Base-by-base conservation (phyloP, 2,113 vertebrate species). In the Meles meles region DNA sequence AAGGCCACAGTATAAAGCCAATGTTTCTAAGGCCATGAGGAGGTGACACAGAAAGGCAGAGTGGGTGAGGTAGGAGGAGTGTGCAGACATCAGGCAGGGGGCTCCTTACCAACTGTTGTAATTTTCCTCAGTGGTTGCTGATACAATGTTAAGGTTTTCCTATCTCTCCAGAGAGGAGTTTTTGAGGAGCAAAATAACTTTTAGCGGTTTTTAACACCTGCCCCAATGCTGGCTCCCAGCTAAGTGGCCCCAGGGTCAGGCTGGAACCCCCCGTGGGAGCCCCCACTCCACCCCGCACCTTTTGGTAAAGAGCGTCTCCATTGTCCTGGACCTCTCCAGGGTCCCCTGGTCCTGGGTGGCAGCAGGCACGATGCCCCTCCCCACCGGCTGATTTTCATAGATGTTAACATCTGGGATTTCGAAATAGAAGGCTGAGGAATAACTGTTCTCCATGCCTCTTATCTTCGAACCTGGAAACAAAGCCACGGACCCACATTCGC, bases 211-310 rank as follows among this genome's bases (percentile, higher is more conserved):
- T 47, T 21, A 84, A 57, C 18, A 37, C 37, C 63, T 23, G 44
- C 31, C 55, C 25, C 34, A 79, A 21, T 1, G 12, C 27, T 23
- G 47, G 59, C 29, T 18, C 65, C 63, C 55, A 0, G 67, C 15
- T 18, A 25, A 20, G 17, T 17, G 42, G 47, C 92, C 81, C 74
- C 31, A 5, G 6, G 82, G 57, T 23, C 37, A 18, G 31, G 21
- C 5, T 18, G 29, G 1, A 5, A 39, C 37, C 27, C 21, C 47
- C 47, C 83, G 7, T 7, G 1, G 2, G 5, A 37, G 61, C 23
- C 37, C 55, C 87, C 74, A 18, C 84, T 18, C 34, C 34, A 69
- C 17, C 34, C 67, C 67, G 3, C 67, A 97, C 97, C 96, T 97
- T 47, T 34, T 10, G 52, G 18, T 1, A 76, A 57, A 17, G 47